Evolutionary conservation across 2,888 invertebrate genomes (phyloP).

Genomic region (Herminia tarsipennalis): DNA sequence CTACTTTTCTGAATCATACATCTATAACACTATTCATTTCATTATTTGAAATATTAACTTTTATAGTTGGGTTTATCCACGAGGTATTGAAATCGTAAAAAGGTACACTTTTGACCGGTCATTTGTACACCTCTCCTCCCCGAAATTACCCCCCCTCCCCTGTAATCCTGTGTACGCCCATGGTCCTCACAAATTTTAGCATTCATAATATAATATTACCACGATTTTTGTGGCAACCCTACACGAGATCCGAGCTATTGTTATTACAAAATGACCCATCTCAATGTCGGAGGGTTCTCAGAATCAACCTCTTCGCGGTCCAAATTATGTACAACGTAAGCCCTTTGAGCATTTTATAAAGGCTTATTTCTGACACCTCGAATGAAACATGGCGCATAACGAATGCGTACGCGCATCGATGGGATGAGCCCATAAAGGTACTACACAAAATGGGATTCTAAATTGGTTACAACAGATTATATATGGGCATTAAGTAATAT

Average conservation of each 20-base stretch:
- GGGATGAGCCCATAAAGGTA: conserved; percentile 53
- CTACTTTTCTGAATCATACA: conserved; percentile 22
- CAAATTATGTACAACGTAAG: conserved; percentile 59
- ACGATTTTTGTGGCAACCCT: conserved; percentile 63
- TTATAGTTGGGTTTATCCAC: no score
- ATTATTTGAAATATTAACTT: no score
- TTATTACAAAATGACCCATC: conserved; percentile 84
- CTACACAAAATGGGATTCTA: conserved; percentile 60
- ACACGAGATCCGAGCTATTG: conserved; percentile 56
- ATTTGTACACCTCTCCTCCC: no score
- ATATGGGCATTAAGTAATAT: conserved; percentile 45
- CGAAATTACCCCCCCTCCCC: no score
- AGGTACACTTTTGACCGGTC: no score
- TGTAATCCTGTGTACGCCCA: no score
- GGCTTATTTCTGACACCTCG: conserved; percentile 82
- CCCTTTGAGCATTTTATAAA: conserved; percentile 74
- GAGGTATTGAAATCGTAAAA: no score
- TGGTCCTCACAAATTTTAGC: conserved; percentile 7
- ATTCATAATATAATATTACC: conserved; percentile 5
- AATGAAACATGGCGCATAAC: conserved; percentile 77
- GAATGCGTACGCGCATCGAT: conserved; percentile 61
- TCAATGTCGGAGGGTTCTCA: conserved; percentile 80
- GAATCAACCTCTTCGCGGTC: conserved; percentile 59
- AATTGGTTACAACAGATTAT: conserved; percentile 64
- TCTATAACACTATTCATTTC: no score